Percentiles rank a stretch among this genome's conserved stretches.
These are phyloP conservation scores for Lasioglossum malachurum DNA, from an alignment of 2,888 invertebrate species.

Conservation along the genomic window DNA sequence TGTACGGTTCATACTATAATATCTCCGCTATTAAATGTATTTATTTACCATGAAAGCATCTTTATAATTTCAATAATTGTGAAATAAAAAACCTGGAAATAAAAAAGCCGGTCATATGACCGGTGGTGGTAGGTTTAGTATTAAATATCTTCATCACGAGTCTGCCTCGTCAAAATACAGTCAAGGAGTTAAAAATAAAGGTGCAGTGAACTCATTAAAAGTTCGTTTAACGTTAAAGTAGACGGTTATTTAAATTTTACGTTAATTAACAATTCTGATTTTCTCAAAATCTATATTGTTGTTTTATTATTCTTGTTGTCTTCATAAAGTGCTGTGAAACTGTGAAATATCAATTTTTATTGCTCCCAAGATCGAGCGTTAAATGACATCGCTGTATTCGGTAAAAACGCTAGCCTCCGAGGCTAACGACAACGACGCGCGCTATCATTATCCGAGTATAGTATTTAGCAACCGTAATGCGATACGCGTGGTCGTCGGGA, in stretches of 20 bases:
- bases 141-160: too few relatives aligned
- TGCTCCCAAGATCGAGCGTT: background rate
- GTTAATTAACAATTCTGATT: background rate
- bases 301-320: background rate
- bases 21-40: too few relatives aligned
- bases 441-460: background rate
- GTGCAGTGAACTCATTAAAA: background rate
- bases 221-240: background rate
- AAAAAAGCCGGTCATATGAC: too few relatives aligned
- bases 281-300: background rate
- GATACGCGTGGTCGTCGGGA: background rate
- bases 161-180: too few relatives aligned
- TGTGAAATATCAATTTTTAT: background rate
- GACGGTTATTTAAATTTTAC: background rate
- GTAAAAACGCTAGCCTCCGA: background rate
- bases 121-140: too few relatives aligned
- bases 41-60: too few relatives aligned
- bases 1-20: too few relatives aligned
- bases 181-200: background rate
- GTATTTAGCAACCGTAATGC: background rate
- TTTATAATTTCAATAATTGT: too few relatives aligned
- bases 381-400: background rate
- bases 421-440: background rate
- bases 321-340: background rate
- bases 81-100: too few relatives aligned